Percentiles rank a stretch among this genome's conserved stretches.
Conservation (phyloP, 2,113 vertebrate genomes). For the Edolisoma coerulescens region DNA sequence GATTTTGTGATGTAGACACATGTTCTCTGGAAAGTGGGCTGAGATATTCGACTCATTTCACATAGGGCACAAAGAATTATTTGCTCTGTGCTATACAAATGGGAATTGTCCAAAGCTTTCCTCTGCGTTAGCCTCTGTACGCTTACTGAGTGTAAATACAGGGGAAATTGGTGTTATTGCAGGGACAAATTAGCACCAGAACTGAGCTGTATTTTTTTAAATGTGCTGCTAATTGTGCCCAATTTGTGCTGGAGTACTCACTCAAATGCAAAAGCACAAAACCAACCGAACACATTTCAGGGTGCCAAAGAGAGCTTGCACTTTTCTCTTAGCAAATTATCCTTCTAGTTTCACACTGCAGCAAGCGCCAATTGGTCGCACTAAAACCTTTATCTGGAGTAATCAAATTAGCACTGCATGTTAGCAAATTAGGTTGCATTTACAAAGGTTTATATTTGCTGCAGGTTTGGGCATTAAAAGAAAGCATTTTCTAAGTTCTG, state of each 20-base stretch:
- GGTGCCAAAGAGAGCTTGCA: slow-evolving; percentile 62
- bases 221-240: slow-evolving; percentile 71
- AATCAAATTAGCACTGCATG: slow-evolving; percentile 71
- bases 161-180: slow-evolving; percentile 72
- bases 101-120: slow-evolving; percentile 68
- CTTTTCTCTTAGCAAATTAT: slow-evolving; percentile 68
- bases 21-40: slow-evolving; percentile 70
- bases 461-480: slow-evolving; percentile 9
- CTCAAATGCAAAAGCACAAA: slow-evolving; percentile 71
- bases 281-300: slow-evolving; percentile 63
- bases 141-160: slow-evolving; percentile 71
- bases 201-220: slow-evolving; percentile 70
- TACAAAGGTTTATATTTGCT: slow-evolving; percentile 56
- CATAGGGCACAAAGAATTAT: slow-evolving; percentile 69
- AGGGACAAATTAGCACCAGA: slow-evolving; percentile 73
- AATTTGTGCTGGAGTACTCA: slow-evolving; percentile 69
- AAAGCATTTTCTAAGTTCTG: slow-evolving; percentile 36
- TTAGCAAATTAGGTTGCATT: slow-evolving; percentile 67
- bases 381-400: slow-evolving; percentile 66
- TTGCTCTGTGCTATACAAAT: slow-evolving; percentile 72
- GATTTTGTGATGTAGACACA: slow-evolving; percentile 73
- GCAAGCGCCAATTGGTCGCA: slow-evolving; percentile 50
- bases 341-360: slow-evolving; percentile 56
- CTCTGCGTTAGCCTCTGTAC: slow-evolving; percentile 70
- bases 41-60: slow-evolving; percentile 71